Conservation (phyloP, 1,140 invertebrate species). For the Himalopsyche phryganea region DNA sequence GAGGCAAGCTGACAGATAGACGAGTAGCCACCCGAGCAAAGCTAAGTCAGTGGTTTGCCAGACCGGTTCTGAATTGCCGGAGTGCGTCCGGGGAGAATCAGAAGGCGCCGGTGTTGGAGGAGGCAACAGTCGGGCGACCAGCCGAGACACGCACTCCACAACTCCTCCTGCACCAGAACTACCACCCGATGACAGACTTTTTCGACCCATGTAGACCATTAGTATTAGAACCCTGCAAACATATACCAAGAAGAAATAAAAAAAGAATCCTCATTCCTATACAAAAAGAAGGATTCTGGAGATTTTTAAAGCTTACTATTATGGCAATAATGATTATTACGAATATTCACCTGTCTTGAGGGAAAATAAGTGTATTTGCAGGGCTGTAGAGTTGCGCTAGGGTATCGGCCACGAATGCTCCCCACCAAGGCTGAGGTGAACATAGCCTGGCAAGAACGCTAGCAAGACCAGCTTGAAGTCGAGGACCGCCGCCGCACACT, state of each 20-base stretch:
- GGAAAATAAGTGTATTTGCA: slow-evolving; percentile 72
- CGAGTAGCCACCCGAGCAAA: slow-evolving; percentile 73
- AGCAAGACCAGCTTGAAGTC: slow-evolving; percentile 68
- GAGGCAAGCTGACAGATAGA: slow-evolving; percentile 74
- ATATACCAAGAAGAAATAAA: neutral
- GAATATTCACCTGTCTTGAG: slow-evolving; percentile 72
- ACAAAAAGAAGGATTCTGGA: too few relatives aligned
- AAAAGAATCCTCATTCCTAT: neutral
- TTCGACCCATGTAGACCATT: slow-evolving; percentile 80
- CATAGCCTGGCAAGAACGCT: slow-evolving; percentile 78
- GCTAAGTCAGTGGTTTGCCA: slow-evolving; percentile 57
- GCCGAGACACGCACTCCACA: slow-evolving; percentile 46
- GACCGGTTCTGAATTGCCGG: slow-evolving; percentile 18
- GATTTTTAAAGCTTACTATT: too few relatives aligned
- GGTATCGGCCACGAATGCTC: slow-evolving; percentile 78
- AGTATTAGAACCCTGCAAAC: slow-evolving; percentile 76
- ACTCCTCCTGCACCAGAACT: slow-evolving; percentile 35
- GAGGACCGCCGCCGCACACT: slow-evolving; percentile 44
- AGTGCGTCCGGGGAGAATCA: slow-evolving; percentile 30
- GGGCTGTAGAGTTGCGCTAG: slow-evolving; percentile 75
- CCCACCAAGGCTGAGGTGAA: slow-evolving; percentile 81
- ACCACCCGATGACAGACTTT: slow-evolving; percentile 56
- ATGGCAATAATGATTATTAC: too few relatives aligned
- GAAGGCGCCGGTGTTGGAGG: slow-evolving; percentile 37
- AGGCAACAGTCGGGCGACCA: slow-evolving; percentile 47